Base-by-base conservation (phyloP, 37 sponge, comb jelly and placozoan genomes). In the Tethya wilhelma region DNA sequence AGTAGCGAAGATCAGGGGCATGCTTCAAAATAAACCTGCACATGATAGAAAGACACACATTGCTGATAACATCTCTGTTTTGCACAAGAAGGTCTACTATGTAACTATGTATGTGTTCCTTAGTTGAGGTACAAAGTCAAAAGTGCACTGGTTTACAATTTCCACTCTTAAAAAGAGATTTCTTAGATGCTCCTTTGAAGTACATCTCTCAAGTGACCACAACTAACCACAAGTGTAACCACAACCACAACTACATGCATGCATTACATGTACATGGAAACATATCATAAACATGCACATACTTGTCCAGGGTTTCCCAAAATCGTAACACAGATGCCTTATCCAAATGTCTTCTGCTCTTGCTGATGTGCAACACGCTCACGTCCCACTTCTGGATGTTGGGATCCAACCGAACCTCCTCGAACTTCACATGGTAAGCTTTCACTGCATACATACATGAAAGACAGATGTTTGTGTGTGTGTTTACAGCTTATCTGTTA, bases 331-430 rank as follows among this genome's bases (percentile, higher is more conserved):
- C 83, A 19, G 90, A 79, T 2, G 89, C 93, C 55, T 91, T 90
- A 64, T 98, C 99, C 53, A 98, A 65, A 76, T 98, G 97, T 64
- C 99, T 69, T 73, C 86, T 93, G 20, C 60, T 85, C 72, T 82
- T 86, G 56, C 92, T 93, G 73, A 98, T 87, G 86, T 96, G 63
- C 6, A 98, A 67, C 5, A 98, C 71, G 20, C 89, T 76, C 4
- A 98, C 95, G 80, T 98, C 93, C 99, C 99, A 98, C 39, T 93
- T 93, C 67, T 78, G 79, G 7, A 98, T 89, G 67, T 96, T 98
- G 1, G 74, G 43, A 33, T 98, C 99, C 77, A 95, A 43, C 25
- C 64, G 64, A 28, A 43, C 53, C 60, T 89, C 97, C 25, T 93
- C 90, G 70, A 90, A 98, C 81, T 91, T 96, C 71, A 98, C 12